phyloP scores from a whole-genome alignment of 2,797 vertebrate species.

The Chrysocyon brachyurus region DNA sequence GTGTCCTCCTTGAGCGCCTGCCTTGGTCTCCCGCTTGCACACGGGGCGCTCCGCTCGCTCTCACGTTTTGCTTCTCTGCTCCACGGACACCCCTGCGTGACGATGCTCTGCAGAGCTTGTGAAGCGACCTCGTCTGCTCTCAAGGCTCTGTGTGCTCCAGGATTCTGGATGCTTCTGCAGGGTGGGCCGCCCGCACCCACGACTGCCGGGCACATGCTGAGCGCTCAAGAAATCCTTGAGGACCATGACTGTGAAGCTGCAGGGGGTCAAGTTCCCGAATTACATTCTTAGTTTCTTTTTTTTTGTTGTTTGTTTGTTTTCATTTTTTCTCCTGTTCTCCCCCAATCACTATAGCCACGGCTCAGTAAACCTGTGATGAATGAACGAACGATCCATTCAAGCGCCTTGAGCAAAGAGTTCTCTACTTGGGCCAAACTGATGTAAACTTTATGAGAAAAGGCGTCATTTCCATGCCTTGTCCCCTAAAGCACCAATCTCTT shows the following conservation, averaged over 20 bases:
- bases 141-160: background rate
- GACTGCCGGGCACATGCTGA: background rate
- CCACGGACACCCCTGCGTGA: background rate
- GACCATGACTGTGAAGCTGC: background rate
- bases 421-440: slow-evolving; percentile 64
- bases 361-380: slow-evolving; percentile 71
- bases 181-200: background rate
- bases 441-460: slow-evolving; percentile 81
- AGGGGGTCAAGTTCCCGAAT: background rate
- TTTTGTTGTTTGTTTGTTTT: too few relatives aligned
- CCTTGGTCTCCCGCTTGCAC: background rate
- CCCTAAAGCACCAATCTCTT: slow-evolving; percentile 57
- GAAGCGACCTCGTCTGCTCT: background rate
- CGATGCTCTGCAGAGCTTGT: background rate
- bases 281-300: background rate
- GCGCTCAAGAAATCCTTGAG: background rate
- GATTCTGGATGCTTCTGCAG: background rate
- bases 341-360: background rate
- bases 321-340: background rate
- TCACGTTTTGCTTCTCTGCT: background rate
- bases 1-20: background rate
- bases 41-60: background rate
- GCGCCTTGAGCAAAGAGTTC: slow-evolving; percentile 67
- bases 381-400: slow-evolving; percentile 56
- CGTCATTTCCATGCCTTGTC: slow-evolving; percentile 73